Base-by-base conservation (phyloP, 2,113 vertebrate genomes). In the Anseranas semipalmata region DNA sequence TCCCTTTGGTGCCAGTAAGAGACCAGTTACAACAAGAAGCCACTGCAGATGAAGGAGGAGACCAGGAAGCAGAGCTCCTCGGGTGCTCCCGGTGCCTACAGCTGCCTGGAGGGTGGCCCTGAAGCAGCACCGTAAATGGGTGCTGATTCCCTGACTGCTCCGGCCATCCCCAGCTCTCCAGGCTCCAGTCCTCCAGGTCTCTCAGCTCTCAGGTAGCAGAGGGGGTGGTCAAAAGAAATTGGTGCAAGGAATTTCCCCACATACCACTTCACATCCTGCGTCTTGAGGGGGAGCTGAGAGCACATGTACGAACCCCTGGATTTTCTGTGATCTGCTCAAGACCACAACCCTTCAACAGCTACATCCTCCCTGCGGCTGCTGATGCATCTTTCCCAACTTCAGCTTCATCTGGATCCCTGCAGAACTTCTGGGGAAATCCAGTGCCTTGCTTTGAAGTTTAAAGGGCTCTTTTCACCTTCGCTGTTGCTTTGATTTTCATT, bases 261-360 rank as follows among this genome's bases (percentile, higher is more conserved):
- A 6, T 43, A 89, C 73, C 91, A 92, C 43, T 95, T 94, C 93
- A 96, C 77, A 89, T 94, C 82, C 91, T 93, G 70, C 21, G 39
- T 97, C 96, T 95, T 96, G 94, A 94, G 89, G 81, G 93, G 94
- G 93, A 97, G 94, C 94, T 95, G 94, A 94, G 81, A 96, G 94
- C 93, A 96, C 87, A 76, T 62, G 19, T 48, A 94, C 20, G 63
- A 97, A 91, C 89, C 89, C 84, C 91, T 65, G 74, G 43, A 35
- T 82, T 66, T 58, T 66, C 77, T 89, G 70, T 70, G 74, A 32
- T 73, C 70, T 62, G n/a, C 63, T 78, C 21, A 3, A 13, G 48
- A 30, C 30, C 76, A 91, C 28, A 68, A 65, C 22, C 48, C 45
- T 63, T 52, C 5, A 3, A 33, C 66, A 83, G n/a, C 58, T 60